phyloP scores from a whole-genome alignment of 2,797 vertebrate species.

The Halcyon smyrnensis region DNA sequence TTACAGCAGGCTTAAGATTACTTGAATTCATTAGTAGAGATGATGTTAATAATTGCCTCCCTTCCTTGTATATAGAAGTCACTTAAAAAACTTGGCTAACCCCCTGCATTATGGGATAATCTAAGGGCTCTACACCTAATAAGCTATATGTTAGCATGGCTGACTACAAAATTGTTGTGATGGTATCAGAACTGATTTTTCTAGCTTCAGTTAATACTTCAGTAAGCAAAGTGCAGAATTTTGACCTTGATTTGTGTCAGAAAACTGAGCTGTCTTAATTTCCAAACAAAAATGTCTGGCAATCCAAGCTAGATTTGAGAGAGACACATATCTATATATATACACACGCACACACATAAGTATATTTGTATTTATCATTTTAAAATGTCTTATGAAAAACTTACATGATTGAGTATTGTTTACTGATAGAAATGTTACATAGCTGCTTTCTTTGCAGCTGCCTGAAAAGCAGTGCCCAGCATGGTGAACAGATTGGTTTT shows the following conservation, averaged over 20 bases:
- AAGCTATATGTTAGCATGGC: neutral
- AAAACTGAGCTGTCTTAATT: neutral
- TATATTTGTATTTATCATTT: neutral
- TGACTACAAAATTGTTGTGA: neutral
- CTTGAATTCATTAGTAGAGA: neutral
- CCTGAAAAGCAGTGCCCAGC: neutral
- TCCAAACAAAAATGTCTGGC: neutral
- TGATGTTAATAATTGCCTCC: neutral
- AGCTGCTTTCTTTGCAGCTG: neutral
- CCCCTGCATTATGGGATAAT: fast-evolving
- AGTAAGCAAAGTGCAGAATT: neutral
- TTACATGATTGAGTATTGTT: neutral
- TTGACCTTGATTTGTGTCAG: neutral
- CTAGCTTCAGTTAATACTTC: neutral
- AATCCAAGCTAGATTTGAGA: neutral
- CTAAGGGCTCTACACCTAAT: neutral
- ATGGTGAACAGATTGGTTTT: fast-evolving
- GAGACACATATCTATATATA: no score
- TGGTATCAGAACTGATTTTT: neutral
- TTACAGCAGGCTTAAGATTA: neutral
- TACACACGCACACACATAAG: no score
- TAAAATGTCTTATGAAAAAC: neutral
- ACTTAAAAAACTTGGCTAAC: neutral
- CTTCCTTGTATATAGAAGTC: neutral
- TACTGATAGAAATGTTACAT: neutral